Evolutionary conservation across 2,113 vertebrate genomes (phyloP).

Genomic region (Pluvialis apricaria): DNA sequence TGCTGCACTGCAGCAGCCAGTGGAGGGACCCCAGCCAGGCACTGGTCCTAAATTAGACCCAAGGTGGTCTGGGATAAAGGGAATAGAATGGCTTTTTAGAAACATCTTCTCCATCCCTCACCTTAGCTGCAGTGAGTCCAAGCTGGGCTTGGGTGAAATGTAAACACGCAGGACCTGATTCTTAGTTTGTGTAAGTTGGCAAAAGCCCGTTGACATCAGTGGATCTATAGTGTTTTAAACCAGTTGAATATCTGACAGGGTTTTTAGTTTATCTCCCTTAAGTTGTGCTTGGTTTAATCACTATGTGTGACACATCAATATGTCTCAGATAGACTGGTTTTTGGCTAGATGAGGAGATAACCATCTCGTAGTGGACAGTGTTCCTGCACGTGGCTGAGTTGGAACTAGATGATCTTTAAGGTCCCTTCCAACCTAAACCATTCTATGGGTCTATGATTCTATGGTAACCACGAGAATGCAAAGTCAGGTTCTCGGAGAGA

Average conservation of each 20-base stretch:
- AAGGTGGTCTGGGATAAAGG: not conserved
- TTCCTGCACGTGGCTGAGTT: too few relatives aligned
- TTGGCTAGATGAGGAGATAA: not conserved
- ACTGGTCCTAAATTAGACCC: not conserved
- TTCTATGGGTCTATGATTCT: too few relatives aligned
- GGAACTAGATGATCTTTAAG: too few relatives aligned
- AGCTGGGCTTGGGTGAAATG: not conserved
- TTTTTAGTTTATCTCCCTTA: not conserved
- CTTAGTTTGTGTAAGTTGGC: not conserved
- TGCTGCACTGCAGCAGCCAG: rapidly evolving
- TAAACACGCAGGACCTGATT: rapidly evolving
- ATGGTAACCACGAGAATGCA: not conserved
- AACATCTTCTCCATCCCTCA: not conserved
- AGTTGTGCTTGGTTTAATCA: not conserved
- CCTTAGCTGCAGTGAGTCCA: not conserved
- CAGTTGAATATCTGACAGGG: not conserved
- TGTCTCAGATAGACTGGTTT: not conserved
- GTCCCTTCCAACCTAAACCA: too few relatives aligned
- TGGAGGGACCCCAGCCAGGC: not conserved
- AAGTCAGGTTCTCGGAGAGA: not conserved
- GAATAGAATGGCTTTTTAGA: not conserved
- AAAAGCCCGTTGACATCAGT: not conserved
- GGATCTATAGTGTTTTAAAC: not conserved
- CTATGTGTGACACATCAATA: not conserved
- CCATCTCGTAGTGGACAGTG: not conserved